A percentile compares a stretch with the other conserved stretches of the same genome.
These are phyloP conservation scores for Macroramphosus scolopax DNA, from an alignment of 2,797 vertebrate species.

Conservation along the genomic window DNA sequence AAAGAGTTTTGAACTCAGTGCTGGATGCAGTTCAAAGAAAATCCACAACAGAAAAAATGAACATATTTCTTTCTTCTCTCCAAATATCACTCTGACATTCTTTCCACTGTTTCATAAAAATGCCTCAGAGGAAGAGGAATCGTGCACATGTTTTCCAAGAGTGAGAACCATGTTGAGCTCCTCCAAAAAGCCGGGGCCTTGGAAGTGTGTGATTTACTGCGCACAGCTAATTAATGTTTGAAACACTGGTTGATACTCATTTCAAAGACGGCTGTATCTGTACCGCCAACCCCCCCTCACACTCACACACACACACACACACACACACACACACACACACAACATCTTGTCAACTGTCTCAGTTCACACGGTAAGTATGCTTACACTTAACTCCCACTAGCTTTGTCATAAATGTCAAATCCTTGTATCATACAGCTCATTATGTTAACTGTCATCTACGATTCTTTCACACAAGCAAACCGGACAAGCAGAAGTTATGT, in stretches of 20 bases:
- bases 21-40: constrained; percentile 78
- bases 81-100: constrained; percentile 78
- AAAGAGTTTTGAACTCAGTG: constrained; percentile 62
- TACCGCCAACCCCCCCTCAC: not conserved
- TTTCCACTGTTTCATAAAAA: constrained; percentile 80
- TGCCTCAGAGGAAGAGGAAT: constrained; percentile 73
- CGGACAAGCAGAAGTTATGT: too few relatives aligned
- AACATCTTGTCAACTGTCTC: constrained; percentile 54
- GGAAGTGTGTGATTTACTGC: constrained; percentile 72
- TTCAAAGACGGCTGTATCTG: constrained; percentile 64
- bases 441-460: constrained; percentile 12
- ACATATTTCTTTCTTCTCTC: constrained; percentile 75
- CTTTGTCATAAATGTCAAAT: constrained; percentile 25
- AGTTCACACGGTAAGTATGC: constrained; percentile 39
- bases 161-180: constrained; percentile 66
- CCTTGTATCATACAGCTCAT: too few relatives aligned
- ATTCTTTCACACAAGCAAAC: constrained; percentile 12
- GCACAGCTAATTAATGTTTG: constrained; percentile 68
- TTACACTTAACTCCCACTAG: constrained; percentile 36
- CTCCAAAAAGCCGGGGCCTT: constrained; percentile 60
- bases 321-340: constrained; percentile 18
- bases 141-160: constrained; percentile 69
- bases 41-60: constrained; percentile 63
- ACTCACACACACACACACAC: constrained; percentile 17
- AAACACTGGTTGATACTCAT: constrained; percentile 57